Evolutionary conservation across 92 coral and sea anemone genomes (phyloP), one percentile per base, ranked within the genome.

Genomic region (Palythoa caribaeorum): DNA sequence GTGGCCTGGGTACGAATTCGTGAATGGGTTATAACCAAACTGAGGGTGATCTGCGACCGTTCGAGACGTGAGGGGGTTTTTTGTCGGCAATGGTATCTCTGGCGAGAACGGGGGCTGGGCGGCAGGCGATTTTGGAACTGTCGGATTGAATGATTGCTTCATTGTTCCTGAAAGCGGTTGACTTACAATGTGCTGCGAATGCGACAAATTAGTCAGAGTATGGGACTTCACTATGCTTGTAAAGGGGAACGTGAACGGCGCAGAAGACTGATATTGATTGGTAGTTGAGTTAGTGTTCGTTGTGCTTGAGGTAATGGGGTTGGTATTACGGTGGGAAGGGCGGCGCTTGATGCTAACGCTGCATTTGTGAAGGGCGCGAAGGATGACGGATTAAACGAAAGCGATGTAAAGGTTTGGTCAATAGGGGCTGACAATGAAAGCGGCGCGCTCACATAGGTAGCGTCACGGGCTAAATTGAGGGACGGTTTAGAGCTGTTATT

Each of bases 131-230:
- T 40, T 40, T 69, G 73, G 73, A 69, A 69, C 73, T 20, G 36
- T 69, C 40, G 73, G 73, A 69, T 37, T 38, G 11, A 20, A 38
- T 38, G 36, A 38, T 20, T 69, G 73, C 9, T 69, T 37, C 21
- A 69, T 38, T 37, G 73, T 69, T 40, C 77, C 77, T 16, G 77
- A 36, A 73, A 38, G 53, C 77, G 52, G 21, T 38, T 47, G 38
- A 21, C 77, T 73, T 73, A 38, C 38, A 73, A 73, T 48, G 77
- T 38, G 50, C 77, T 73, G 37, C 37, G 53, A 48, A 48, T 73
- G 77, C 37, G 77, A 73, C 21, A 10, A 36, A 48, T 1, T 38
- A 36, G 16, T 73, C 77, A n/a, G 77, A 73, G 14, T 73, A 73
- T 47, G 77, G 77, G 38, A 73, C 20, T 73, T 40, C 47, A 52